phyloP scores from a whole-genome alignment of 1,140 invertebrate species.

The Drosophila seguyi region DNA sequence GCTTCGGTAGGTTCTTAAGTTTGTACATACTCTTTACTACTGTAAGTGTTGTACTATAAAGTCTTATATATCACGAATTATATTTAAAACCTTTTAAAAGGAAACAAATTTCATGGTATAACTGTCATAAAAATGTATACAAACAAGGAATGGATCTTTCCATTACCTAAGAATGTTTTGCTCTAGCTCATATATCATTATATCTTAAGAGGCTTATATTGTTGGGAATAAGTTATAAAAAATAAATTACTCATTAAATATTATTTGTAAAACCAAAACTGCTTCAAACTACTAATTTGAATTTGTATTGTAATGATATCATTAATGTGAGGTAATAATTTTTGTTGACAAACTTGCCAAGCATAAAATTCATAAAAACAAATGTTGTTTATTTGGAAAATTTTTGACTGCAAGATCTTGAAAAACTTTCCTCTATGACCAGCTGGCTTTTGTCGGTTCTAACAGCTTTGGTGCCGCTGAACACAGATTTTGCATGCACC shows the following conservation, averaged over 20 bases:
- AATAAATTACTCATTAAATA: background rate
- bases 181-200: background rate
- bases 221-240: background rate
- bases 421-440: conserved; percentile 28
- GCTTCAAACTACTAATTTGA: no score
- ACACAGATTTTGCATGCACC: conserved; percentile 24
- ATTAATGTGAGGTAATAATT: background rate
- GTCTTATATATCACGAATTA: no score
- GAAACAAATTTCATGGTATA: background rate
- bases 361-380: background rate
- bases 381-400: conserved; percentile 11
- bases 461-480: conserved; percentile 16
- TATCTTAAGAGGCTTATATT: no score
- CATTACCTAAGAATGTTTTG: background rate
- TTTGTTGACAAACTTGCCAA: background rate
- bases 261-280: no score
- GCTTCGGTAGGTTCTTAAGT: background rate
- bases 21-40: background rate
- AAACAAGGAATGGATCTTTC: no score
- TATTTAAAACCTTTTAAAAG: background rate
- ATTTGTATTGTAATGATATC: background rate
- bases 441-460: conserved; percentile 16
- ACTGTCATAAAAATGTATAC: background rate
- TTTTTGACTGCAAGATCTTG: conserved; percentile 1
- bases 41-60: background rate